Evolutionary conservation across 2,113 vertebrate genomes (phyloP).

Genomic region (Gyps fulvus): DNA sequence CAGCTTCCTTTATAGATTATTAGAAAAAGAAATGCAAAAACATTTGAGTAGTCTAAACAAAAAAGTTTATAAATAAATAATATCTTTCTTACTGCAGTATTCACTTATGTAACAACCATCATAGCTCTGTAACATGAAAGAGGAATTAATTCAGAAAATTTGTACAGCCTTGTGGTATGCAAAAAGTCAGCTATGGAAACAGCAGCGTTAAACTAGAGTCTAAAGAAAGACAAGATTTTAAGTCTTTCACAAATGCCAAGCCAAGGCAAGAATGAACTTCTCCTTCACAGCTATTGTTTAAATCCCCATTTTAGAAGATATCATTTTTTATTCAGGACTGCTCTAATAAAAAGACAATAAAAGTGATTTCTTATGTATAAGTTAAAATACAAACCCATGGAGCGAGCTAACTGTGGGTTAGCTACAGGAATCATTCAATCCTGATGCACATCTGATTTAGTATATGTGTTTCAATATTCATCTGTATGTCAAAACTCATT

Average conservation of each 20-base stretch:
- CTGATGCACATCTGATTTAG: neutral
- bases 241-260: neutral
- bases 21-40: neutral
- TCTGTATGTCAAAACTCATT: neutral
- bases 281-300: neutral
- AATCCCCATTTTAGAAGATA: neutral
- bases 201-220: neutral
- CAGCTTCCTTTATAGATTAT: neutral
- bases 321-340: neutral
- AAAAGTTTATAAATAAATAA: neutral
- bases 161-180: neutral
- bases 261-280: neutral
- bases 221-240: neutral
- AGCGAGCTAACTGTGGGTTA: accelerated
- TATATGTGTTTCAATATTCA: neutral
- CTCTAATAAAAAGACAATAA: neutral
- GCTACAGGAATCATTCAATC: neutral
- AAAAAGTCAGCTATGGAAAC: neutral
- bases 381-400: neutral
- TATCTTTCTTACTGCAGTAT: neutral
- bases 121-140: neutral
- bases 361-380: neutral
- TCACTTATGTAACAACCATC: neutral
- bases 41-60: neutral
- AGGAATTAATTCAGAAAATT: neutral